A percentile compares a stretch with the other conserved stretches of the same genome.
Evolutionary conservation across 2,113 vertebrate genomes (phyloP).

Genomic region (Lophochroa leadbeateri): DNA sequence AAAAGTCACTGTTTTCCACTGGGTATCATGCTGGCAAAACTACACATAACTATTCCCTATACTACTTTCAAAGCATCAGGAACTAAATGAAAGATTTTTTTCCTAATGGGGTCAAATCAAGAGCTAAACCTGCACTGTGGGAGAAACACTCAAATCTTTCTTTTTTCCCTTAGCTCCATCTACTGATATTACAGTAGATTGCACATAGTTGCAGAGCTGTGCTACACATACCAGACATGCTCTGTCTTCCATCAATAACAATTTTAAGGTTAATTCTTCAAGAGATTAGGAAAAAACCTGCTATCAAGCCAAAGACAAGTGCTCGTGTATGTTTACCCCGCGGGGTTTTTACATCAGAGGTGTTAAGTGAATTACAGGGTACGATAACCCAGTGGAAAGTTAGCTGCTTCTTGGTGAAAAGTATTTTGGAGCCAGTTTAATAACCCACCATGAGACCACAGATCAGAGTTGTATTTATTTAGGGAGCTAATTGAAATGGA

Average conservation of each 20-base stretch:
- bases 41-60: background rate
- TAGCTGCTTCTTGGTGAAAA: slow-evolving; percentile 12
- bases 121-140: slow-evolving; percentile 3
- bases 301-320: slow-evolving; percentile 8
- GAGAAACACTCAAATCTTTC: background rate
- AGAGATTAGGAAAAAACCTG: background rate
- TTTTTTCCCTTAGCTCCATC: slow-evolving; percentile 65
- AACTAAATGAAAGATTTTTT: background rate
- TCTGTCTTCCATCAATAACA: background rate
- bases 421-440: slow-evolving; percentile 39
- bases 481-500: slow-evolving; percentile 38
- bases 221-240: background rate
- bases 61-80: background rate
- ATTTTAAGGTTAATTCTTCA: background rate
- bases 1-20: background rate
- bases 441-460: slow-evolving; percentile 37
- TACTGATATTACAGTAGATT: slow-evolving; percentile 11
- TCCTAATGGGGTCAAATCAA: background rate
- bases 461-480: slow-evolving; percentile 42
- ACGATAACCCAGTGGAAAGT: slow-evolving; percentile 7
- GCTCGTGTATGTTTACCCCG: background rate
- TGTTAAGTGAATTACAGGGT: slow-evolving; percentile 10
- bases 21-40: background rate
- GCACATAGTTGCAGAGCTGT: background rate
- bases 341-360: slow-evolving; percentile 33